These are phyloP conservation scores for Tupaia tana DNA, from an alignment of 2,113 vertebrate genomes.

Conservation along the genomic window DNA sequence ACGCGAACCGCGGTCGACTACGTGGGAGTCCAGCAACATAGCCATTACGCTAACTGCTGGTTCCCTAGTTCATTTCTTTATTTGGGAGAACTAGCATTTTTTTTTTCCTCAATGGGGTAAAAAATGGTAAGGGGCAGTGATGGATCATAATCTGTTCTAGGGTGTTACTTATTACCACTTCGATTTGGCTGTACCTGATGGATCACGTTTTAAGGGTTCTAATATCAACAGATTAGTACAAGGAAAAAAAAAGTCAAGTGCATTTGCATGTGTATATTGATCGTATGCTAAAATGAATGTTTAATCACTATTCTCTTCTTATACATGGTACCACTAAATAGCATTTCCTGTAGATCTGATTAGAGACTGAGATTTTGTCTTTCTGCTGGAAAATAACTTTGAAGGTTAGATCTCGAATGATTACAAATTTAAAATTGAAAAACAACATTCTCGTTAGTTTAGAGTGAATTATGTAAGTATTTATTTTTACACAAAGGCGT, in stretches of 20 bases:
- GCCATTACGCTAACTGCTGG: too few species aligned
- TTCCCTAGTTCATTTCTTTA: slow-evolving; percentile 1
- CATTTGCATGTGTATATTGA: background rate
- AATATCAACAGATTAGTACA: background rate
- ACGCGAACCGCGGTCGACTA: too few species aligned
- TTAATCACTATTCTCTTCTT: background rate
- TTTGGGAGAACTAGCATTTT: background rate
- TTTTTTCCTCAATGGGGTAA: background rate
- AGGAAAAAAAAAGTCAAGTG: background rate
- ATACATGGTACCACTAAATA: background rate
- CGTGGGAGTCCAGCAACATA: too few species aligned
- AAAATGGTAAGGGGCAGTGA: background rate
- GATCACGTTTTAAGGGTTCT: background rate
- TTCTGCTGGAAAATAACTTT: background rate
- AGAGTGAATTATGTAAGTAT: background rate
- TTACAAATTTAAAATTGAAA: background rate
- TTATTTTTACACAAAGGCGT: background rate
- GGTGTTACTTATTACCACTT: background rate
- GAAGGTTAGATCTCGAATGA: background rate
- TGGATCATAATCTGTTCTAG: background rate
- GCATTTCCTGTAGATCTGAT: background rate
- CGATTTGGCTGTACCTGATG: background rate
- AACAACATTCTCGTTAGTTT: background rate
- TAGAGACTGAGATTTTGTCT: background rate
- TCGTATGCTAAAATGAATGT: background rate